Evolutionary conservation across 2,113 vertebrate species (phyloP).

Genomic region (Puffinus mauretanicus): DNA sequence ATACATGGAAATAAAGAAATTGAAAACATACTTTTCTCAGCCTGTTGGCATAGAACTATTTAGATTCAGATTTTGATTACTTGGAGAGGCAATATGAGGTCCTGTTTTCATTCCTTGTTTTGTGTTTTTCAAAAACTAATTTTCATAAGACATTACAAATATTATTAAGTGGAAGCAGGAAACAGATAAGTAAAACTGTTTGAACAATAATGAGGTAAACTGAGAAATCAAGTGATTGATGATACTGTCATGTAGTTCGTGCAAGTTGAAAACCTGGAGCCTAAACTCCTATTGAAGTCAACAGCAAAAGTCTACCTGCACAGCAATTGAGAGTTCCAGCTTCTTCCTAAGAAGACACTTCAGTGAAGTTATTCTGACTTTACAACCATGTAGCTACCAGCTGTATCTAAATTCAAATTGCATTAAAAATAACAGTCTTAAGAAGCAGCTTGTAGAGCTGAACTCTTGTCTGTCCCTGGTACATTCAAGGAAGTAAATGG

Average conservation of each 20-base stretch:
- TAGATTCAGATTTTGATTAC: constrained; percentile 47
- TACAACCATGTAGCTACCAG: background rate
- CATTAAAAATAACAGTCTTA: background rate
- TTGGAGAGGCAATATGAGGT: constrained; percentile 24
- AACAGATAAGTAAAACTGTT: constrained; percentile 22
- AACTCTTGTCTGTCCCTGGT: background rate
- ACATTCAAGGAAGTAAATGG: background rate
- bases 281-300: background rate
- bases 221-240: background rate
- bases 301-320: background rate
- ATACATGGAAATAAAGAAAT: constrained; percentile 20
- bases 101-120: constrained; percentile 11
- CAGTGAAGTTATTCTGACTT: background rate
- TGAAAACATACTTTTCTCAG: constrained; percentile 47
- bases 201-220: constrained; percentile 4
- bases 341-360: background rate
- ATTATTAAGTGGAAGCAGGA: constrained; percentile 4
- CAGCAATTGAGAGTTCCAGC: background rate
- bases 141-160: constrained; percentile 35
- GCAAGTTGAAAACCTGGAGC: background rate
- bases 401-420: background rate
- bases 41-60: constrained; percentile 37
- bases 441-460: background rate
- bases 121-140: constrained; percentile 32
- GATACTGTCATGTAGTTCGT: background rate